A percentile compares a stretch with the other conserved stretches of the same genome.
Evolutionary conservation across 2,888 invertebrate genomes (phyloP).

Genomic region (Ormyrus rosae): DNA sequence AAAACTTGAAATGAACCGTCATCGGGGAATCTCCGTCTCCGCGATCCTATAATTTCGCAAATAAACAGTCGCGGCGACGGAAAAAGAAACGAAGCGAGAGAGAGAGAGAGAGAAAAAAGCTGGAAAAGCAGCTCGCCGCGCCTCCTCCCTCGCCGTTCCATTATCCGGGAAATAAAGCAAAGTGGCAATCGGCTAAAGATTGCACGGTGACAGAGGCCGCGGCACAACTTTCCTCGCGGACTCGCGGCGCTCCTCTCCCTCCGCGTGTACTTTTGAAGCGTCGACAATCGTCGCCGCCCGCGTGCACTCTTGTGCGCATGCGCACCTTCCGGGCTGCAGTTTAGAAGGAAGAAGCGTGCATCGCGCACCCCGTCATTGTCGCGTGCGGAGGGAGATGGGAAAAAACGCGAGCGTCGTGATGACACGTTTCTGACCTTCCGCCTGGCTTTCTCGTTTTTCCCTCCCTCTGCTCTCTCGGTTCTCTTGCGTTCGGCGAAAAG

Average conservation of each 20-base stretch:
- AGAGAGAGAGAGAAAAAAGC: neutral
- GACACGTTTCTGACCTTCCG: constrained; percentile 36
- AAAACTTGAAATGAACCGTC: neutral
- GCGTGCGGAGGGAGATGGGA: neutral
- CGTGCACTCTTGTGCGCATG: neutral
- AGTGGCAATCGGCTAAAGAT: constrained; percentile 46
- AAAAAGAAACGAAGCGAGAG: constrained; percentile 4
- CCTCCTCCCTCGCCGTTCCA: neutral
- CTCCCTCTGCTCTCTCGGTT: neutral
- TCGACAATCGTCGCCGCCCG: neutral
- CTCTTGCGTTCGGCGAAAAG: constrained; percentile 49
- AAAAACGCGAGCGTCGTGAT: constrained; percentile 17
- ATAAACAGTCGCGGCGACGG: constrained; percentile 1
- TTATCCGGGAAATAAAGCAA: constrained; percentile 42
- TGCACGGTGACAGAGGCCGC: constrained; percentile 50
- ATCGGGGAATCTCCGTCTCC: neutral
- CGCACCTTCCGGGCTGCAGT: constrained; percentile 1
- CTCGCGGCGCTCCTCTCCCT: neutral
- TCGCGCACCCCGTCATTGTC: constrained; percentile 33
- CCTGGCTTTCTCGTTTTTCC: neutral
- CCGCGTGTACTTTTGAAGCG: constrained; percentile 14
- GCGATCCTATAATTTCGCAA: constrained; percentile 39
- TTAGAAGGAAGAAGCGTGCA: neutral
- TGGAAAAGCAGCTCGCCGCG: neutral
- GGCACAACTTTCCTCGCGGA: constrained; percentile 57